Evolutionary conservation across 2,888 invertebrate species (phyloP), one percentile per base, ranked within the genome.

Genomic region (Steinernema scapterisci): DNA sequence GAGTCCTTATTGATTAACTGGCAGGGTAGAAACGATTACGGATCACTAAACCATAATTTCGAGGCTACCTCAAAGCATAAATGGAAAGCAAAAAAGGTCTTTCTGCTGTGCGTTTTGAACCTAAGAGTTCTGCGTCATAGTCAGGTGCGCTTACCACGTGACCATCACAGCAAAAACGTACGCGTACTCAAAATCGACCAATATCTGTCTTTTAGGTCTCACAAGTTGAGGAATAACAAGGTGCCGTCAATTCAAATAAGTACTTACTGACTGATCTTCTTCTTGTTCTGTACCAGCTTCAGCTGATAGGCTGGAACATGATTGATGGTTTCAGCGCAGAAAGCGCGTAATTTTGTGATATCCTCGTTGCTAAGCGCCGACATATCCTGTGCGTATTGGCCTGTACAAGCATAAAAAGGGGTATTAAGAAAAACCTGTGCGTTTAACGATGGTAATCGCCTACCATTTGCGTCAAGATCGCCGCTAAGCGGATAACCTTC

Each of bases 281-380:
- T 95, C 88, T 95, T 95, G 75, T 93, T 92, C 85, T 94, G 95
- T 56, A 90, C 93, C 0, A 94, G 93, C 86, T 94, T 93, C 1
- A 95, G 94, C 87, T 95, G 94, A 77, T 94, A 91, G 77, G 93
- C 92, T 3, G 95, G 94, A 83, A 95, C 89, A 82, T 92, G 92
- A 81, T 92, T 92, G 79, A 93, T 93, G 73, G 96, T 91, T 83
- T 92, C 84, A 93, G 93, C 0, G 95, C 95, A 0, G 94, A 93
- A 71, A 92, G 91, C 0, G 93, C 92, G 27, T 31, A 78, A 21
- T 13, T 73, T 63, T 21, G 44, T 13, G 19, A 78, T 38, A 21
- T 78, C 78, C 19, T 54, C 73, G 44, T 74, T 74, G 44, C 51
- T 74, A 11, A 75, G 63, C 7, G 52, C 54, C n/a, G 75, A 74